phyloP scores from a whole-genome alignment of 2,113 vertebrate genomes.

The Strix uralensis region DNA sequence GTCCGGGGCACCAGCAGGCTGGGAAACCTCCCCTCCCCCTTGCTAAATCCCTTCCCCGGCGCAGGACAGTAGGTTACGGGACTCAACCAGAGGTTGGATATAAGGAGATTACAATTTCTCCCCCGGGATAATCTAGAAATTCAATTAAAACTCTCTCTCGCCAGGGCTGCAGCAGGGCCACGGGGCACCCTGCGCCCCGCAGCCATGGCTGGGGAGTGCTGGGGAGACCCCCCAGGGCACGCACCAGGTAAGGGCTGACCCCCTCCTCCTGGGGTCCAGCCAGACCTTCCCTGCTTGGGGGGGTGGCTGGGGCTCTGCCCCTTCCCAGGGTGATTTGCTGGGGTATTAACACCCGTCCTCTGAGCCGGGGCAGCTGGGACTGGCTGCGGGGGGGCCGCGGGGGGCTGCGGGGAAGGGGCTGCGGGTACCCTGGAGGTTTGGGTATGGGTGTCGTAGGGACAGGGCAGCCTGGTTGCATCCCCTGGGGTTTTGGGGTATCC shows the following conservation, averaged over 20 bases:
- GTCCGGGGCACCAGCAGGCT: background rate
- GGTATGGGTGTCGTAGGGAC: rapidly evolving
- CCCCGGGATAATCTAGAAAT: slow-evolving; percentile 66
- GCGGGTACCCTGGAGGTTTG: background rate
- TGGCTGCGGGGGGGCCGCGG: background rate
- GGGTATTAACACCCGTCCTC: background rate
- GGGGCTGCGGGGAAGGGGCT: background rate
- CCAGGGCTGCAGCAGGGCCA: slow-evolving; percentile 42
- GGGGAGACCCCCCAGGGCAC: background rate
- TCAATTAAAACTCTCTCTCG: slow-evolving; percentile 64
- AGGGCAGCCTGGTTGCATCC: background rate
- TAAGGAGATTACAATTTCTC: slow-evolving; percentile 69
- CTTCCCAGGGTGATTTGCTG: background rate
- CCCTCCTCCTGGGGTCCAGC: rapidly evolving
- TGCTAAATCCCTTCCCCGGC: slow-evolving; percentile 26
- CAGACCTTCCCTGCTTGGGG: rapidly evolving
- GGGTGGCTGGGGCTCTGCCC: background rate
- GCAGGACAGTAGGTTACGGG: slow-evolving; percentile 62
- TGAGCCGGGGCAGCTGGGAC: background rate
- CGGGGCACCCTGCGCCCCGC: slow-evolving; percentile 31
- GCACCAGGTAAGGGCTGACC: slow-evolving; percentile 43
- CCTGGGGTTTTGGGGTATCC: background rate
- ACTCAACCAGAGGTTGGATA: slow-evolving; percentile 63
- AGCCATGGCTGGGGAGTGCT: slow-evolving; percentile 31
- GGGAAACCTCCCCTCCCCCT: slow-evolving; percentile 55